A percentile compares a stretch with the other conserved stretches of the same genome.
Conservation (phyloP, 2,113 vertebrate species). For the Malurus melanocephalus region DNA sequence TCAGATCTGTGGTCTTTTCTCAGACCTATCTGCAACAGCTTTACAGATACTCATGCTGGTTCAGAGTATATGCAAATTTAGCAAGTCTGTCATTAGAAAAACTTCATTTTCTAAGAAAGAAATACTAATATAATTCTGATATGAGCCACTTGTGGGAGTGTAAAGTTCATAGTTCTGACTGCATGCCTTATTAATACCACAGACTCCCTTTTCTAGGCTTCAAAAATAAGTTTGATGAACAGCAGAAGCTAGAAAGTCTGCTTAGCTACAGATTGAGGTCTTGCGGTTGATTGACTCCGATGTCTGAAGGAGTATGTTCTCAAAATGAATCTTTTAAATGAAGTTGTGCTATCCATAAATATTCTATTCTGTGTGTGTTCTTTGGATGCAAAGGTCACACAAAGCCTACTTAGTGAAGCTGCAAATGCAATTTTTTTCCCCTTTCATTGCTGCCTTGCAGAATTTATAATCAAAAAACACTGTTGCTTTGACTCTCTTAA, state of each 20-base stretch:
- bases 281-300: fast-evolving
- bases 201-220: background rate
- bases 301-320: background rate
- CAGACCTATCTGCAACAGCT: background rate
- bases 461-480: background rate
- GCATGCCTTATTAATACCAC: background rate
- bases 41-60: background rate
- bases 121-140: background rate
- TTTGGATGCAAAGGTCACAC: background rate
- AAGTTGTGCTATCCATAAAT: background rate
- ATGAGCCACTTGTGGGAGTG: background rate
- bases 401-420: background rate
- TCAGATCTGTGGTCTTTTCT: background rate
- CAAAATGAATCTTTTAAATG: background rate
- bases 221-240: background rate
- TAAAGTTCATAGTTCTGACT: background rate
- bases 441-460: background rate
- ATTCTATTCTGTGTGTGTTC: background rate
- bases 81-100: background rate
- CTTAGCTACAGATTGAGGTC: background rate
- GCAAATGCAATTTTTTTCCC: background rate
- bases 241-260: background rate
- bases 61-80: background rate
- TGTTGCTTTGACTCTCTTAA: background rate
- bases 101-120: background rate